phyloP scores from a whole-genome alignment of 2,888 invertebrate genomes.

The Synergus laeviventris region DNA sequence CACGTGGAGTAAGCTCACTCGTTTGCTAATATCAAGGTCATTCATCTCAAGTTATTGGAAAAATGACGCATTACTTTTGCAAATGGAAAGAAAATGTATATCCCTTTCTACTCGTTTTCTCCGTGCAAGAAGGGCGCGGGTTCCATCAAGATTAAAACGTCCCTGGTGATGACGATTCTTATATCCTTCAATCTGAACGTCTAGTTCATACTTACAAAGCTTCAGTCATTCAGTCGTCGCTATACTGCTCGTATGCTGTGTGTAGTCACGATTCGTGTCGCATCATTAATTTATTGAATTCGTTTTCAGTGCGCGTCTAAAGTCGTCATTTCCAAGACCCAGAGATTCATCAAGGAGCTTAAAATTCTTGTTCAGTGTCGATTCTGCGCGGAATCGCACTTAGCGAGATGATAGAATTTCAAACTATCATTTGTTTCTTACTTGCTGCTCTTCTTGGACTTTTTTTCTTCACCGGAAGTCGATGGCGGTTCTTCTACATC shows the following conservation, averaged over 20 bases:
- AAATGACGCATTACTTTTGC: too few species aligned
- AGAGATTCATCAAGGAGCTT: neutral
- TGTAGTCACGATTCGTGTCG: neutral
- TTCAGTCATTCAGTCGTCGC: slow-evolving; percentile 15
- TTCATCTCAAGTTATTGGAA: too few species aligned
- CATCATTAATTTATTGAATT: neutral
- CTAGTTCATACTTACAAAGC: neutral
- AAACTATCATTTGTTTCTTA: slow-evolving; percentile 82
- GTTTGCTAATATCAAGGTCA: too few species aligned
- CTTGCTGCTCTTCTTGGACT: slow-evolving; percentile 83
- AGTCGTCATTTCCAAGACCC: neutral
- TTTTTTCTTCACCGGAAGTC: slow-evolving; percentile 78
- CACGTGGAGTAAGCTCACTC: too few species aligned
- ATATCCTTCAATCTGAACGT: slow-evolving; percentile 30
- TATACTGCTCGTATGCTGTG: neutral
- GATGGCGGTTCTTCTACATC: slow-evolving; percentile 80
- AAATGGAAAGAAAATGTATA: too few species aligned
- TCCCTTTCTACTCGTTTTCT: neutral
- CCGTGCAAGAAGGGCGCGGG: neutral
- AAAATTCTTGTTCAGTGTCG: slow-evolving; percentile 4
- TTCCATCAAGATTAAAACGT: neutral
- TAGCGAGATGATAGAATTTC: slow-evolving; percentile 78
- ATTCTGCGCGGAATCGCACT: slow-evolving; percentile 21
- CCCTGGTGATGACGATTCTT: slow-evolving; percentile 33
- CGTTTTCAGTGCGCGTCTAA: neutral